Conservation (phyloP, 2,113 vertebrate genomes). For the Ursus arctos region DNA sequence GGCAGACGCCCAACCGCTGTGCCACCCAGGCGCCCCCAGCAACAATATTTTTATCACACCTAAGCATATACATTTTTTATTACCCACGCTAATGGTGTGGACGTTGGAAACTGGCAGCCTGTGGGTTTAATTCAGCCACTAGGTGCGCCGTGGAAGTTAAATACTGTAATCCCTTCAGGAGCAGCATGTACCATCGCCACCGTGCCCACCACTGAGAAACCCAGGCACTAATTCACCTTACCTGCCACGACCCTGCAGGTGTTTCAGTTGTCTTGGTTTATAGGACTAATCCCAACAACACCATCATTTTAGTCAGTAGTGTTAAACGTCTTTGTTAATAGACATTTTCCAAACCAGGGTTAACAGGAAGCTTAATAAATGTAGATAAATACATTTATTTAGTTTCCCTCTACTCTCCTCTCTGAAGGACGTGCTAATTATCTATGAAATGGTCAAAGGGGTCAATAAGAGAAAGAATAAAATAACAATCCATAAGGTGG, state of each 20-base stretch:
- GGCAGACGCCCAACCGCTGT: too few relatives aligned
- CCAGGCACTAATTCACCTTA: background rate
- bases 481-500: background rate
- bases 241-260: background rate
- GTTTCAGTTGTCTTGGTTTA: background rate
- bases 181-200: background rate
- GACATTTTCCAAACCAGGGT: background rate
- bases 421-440: background rate
- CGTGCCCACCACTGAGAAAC: background rate
- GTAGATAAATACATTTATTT: background rate
- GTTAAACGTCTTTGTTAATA: background rate
- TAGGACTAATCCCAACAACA: background rate
- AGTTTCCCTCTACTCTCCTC: background rate
- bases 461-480: background rate
- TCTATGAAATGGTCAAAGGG: slow-evolving; percentile 16
- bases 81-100: background rate
- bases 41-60: background rate
- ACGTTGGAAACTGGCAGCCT: background rate
- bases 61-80: background rate
- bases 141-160: background rate
- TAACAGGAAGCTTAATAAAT: background rate
- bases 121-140: background rate
- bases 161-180: background rate
- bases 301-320: background rate
- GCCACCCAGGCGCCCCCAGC: background rate